Evolutionary conservation across 2,888 invertebrate species (phyloP), one percentile per base, ranked within the genome.

Genomic region (Coelogynopora nodosa): DNA sequence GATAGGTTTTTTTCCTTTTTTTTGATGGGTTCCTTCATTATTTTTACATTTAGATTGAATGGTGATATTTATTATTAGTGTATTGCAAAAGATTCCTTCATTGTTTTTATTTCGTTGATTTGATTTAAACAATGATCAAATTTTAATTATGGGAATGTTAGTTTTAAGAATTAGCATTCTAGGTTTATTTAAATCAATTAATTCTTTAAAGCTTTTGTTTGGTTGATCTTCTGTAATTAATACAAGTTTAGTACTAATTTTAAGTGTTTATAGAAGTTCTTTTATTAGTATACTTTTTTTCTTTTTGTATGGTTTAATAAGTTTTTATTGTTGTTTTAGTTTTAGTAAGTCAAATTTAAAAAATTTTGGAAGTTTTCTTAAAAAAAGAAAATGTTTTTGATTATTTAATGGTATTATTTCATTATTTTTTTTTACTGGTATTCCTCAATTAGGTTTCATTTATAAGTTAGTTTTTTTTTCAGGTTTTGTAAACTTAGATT

Each of bases 1-100:
- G 82, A 0, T 88, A 30, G 88, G 88, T 0, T 30, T 84, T 0
- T 87, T 86, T 30, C 88, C 88, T 0, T 88, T 84, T 31, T 87
- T 88, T 82, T 87, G 87, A 28, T 88, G 88, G 88, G 88, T 88
- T 67, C 88, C 88, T n/a, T 82, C 84, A 0, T 88, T 88, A 26
- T 88, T 88, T 88, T 27, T 86, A 18, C 67, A 67, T 0, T 67
- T 85, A 26, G 74, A 67, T 23, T 88, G 88, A 88, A 10, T 85
- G 10, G 31, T 81, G 0, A 87, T 84, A 29, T 28, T 88, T 49
- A 49, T 49, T 49, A 18, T 49, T 5, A 49, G 49, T 13, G 49
- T 49, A 49, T 5, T 49, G 5, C 49, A 49, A 49, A 49, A 49
- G 49, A 49, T 49, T 49, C 49, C 49, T 49, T 5, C 49, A 13